Percentiles rank a stretch among this genome's conserved stretches.
Conservation (phyloP, 2,797 vertebrate species). For the Pseudochirops corinnae region DNA sequence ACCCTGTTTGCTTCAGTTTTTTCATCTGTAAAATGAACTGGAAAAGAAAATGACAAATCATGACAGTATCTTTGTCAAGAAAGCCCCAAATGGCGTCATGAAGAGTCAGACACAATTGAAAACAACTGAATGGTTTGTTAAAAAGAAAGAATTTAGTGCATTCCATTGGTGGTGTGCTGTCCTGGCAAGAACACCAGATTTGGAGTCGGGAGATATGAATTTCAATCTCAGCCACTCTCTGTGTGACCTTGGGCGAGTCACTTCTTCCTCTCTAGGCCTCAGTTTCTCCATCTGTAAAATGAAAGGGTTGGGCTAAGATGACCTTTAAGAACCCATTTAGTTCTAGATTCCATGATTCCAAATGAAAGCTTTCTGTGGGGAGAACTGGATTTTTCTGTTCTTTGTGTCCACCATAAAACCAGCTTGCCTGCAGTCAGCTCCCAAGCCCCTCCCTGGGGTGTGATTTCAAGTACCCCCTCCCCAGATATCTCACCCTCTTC, state of each 20-base stretch:
- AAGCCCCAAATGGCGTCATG: too few relatives aligned
- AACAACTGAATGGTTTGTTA: too few relatives aligned
- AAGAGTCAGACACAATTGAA: too few relatives aligned
- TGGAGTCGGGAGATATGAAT: background rate
- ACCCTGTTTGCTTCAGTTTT: too few relatives aligned
- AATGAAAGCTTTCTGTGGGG: background rate
- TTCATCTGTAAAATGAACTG: too few relatives aligned
- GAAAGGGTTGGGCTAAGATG: background rate
- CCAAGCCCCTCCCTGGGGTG: background rate
- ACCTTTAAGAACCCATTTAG: background rate
- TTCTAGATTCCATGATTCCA: background rate
- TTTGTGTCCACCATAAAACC: background rate
- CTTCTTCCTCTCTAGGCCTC: background rate
- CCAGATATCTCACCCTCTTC: background rate
- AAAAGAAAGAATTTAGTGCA: background rate
- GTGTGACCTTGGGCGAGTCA: background rate
- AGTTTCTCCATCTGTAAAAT: background rate
- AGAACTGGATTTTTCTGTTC: background rate
- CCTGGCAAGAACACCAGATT: background rate
- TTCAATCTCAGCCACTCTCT: background rate
- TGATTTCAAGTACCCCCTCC: background rate
- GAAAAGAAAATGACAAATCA: too few relatives aligned
- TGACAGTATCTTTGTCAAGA: too few relatives aligned
- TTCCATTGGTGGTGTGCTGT: background rate
- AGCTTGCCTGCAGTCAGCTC: background rate